Percentiles rank a stretch among this genome's conserved stretches.
phyloP scores from a whole-genome alignment of 2,797 vertebrate species.

The Eulemur albifrons region DNA sequence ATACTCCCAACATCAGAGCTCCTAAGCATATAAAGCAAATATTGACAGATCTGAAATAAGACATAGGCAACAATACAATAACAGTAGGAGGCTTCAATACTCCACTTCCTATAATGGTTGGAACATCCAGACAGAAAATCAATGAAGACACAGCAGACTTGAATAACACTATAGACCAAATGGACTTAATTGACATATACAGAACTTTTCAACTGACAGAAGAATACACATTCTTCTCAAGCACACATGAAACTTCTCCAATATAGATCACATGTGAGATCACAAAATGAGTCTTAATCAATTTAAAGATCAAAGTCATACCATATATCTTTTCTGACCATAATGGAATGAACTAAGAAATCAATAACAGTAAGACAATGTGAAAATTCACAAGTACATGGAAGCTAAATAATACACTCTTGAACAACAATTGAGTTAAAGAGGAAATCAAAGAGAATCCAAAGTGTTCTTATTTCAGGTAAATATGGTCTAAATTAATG shows the following conservation, averaged over 20 bases:
- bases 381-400: not conserved
- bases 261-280: not conserved
- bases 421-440: not conserved
- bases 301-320: not conserved
- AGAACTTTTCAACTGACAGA: not conserved
- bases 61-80: not conserved
- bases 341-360: not conserved
- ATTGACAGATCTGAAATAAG: no score
- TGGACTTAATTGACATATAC: not conserved
- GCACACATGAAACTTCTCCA: not conserved
- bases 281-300: not conserved
- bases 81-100: not conserved
- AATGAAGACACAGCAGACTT: not conserved
- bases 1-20: no score
- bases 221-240: not conserved
- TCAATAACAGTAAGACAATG: no score
- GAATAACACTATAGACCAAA: not conserved
- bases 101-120: not conserved
- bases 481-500: not conserved
- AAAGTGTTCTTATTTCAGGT: not conserved
- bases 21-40: no score
- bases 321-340: not conserved
- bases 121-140: not conserved
- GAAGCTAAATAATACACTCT: not conserved
- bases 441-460: not conserved